phyloP scores from a whole-genome alignment of 1,140 invertebrate species.

The Eupeodes corollae region DNA sequence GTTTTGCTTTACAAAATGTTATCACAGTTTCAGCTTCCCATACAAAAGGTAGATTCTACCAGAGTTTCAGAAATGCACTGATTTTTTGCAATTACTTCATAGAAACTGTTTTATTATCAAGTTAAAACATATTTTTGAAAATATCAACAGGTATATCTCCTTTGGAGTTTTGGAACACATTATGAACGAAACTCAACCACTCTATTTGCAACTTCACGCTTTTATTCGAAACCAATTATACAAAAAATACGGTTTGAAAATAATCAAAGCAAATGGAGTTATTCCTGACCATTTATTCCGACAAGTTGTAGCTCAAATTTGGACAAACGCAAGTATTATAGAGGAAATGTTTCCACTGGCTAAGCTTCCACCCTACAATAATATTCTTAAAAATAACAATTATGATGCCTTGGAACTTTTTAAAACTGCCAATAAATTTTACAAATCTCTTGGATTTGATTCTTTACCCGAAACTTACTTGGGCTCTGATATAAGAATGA shows the following conservation, averaged over 20 bases:
- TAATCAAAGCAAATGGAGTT: conserved; percentile 7
- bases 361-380: background rate
- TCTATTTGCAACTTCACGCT: conserved; percentile 47
- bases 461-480: background rate
- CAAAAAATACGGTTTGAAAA: conserved; percentile 25
- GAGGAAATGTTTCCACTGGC: background rate
- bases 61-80: no score
- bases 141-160: background rate
- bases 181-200: conserved; percentile 40
- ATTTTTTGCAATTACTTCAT: background rate
- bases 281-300: conserved; percentile 18
- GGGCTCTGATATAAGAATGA: background rate
- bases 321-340: conserved; percentile 32
- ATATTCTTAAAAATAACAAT: background rate
- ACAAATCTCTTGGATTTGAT: conserved; percentile 2
- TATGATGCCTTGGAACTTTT: background rate
- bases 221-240: conserved; percentile 43
- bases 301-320: conserved; percentile 63
- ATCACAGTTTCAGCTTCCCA: no score
- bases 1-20: no score
- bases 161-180: conserved; percentile 10
- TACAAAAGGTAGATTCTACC: no score
- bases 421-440: background rate
- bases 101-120: no score
- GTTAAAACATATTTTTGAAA: no score